Conservation (phyloP, 2,113 vertebrate species). For the Grus americana region DNA sequence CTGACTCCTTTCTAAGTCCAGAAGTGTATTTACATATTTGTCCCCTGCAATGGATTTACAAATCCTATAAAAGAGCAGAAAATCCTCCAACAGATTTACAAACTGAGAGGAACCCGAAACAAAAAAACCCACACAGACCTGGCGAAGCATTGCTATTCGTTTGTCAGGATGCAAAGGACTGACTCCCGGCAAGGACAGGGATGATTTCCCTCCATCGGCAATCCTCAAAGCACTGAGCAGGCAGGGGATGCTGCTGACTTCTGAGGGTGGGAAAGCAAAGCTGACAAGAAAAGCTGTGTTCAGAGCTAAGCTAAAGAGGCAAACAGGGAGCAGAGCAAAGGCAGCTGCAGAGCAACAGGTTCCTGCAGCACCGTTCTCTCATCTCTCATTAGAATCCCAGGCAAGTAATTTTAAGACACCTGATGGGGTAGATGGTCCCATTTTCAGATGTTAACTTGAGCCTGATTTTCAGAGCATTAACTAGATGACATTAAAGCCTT, state of each 20-base stretch:
- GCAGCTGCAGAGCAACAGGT: neutral
- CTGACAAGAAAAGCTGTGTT: neutral
- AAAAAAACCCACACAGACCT: neutral
- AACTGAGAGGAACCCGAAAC: neutral
- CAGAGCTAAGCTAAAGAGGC: neutral
- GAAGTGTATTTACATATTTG: neutral
- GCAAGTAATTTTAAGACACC: neutral
- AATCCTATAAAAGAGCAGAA: neutral
- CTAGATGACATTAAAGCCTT: neutral
- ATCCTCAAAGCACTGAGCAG: neutral
- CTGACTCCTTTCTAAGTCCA: neutral
- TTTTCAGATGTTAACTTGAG: neutral
- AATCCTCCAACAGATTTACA: neutral
- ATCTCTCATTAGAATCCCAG: neutral
- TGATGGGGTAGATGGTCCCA: too few species aligned
- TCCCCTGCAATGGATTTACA: neutral
- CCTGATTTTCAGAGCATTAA: neutral
- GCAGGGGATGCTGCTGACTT: neutral
- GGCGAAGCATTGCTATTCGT: accelerated
- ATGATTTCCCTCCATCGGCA: neutral
- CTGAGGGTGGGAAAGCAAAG: neutral
- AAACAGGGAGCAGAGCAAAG: neutral
- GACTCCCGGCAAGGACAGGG: neutral
- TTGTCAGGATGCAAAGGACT: neutral
- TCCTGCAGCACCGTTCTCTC: neutral